Percentiles rank a stretch among this genome's conserved stretches.
phyloP scores from a whole-genome alignment of 1,140 invertebrate genomes.

The Zaprionus capensis region DNA sequence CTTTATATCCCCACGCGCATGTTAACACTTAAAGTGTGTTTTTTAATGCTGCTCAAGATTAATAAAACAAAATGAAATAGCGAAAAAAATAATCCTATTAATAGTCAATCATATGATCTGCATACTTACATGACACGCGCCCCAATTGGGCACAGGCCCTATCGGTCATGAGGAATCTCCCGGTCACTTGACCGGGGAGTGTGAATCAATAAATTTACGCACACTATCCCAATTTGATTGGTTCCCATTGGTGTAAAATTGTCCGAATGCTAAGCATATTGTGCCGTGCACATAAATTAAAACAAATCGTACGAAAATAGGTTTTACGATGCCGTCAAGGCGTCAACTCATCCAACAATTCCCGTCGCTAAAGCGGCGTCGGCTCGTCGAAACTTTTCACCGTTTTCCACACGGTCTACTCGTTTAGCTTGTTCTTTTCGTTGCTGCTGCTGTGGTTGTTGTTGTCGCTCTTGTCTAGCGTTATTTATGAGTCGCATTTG shows the following conservation, averaged over 20 bases:
- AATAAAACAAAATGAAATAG: constrained; percentile 7
- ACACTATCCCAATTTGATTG: constrained; percentile 67
- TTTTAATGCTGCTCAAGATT: constrained; percentile 34
- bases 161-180: background rate
- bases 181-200: background rate
- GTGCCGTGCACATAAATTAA: constrained; percentile 74
- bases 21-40: constrained; percentile 71
- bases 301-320: constrained; percentile 70
- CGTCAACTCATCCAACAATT: constrained; percentile 34
- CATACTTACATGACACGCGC: constrained; percentile 51
- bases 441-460: background rate
- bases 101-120: constrained; percentile 34
- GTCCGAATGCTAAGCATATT: constrained; percentile 71
- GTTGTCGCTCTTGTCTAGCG: constrained; percentile 33
- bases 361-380: constrained; percentile 6
- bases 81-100: constrained; percentile 9
- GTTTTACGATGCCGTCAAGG: constrained; percentile 69
- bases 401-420: constrained; percentile 37
- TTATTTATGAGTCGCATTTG: constrained; percentile 73
- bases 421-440: background rate
- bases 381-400: constrained; percentile 23
- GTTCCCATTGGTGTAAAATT: constrained; percentile 73
- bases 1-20: constrained; percentile 49
- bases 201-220: constrained; percentile 69
- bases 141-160: background rate